These are phyloP conservation scores for Halcyon senegalensis DNA, from an alignment of 2,113 vertebrate genomes.

Conservation along the genomic window DNA sequence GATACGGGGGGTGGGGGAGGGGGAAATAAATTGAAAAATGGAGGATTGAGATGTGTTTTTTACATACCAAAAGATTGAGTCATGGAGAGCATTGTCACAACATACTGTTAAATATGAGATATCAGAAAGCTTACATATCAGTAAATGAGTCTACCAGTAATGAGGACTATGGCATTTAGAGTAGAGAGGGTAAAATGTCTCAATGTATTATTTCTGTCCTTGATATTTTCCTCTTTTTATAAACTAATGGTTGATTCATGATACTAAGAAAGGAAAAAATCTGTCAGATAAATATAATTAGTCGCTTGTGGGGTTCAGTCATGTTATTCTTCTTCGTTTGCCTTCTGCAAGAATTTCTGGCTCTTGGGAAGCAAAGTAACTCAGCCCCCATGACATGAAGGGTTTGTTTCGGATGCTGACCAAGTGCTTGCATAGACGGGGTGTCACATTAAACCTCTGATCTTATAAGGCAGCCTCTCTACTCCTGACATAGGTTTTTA, in stretches of 20 bases:
- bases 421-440: background rate
- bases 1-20: no score
- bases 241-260: background rate
- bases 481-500: background rate
- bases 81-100: background rate
- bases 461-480: background rate
- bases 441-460: background rate
- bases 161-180: background rate
- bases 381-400: rapidly evolving
- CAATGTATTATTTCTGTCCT: background rate
- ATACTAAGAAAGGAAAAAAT: background rate
- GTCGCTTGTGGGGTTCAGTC: background rate
- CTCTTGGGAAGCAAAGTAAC: background rate
- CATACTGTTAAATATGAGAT: background rate
- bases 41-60: background rate
- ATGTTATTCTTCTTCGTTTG: rapidly evolving
- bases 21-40: no score
- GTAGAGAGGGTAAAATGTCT: background rate
- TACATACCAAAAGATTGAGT: background rate
- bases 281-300: background rate
- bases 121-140: background rate
- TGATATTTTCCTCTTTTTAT: background rate
- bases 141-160: background rate
- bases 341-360: background rate
- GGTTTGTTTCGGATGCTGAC: background rate